A percentile compares a stretch with the other conserved stretches of the same genome.
Evolutionary conservation across 2,888 invertebrate species (phyloP).

Genomic region (Xestia rhomboidea): DNA sequence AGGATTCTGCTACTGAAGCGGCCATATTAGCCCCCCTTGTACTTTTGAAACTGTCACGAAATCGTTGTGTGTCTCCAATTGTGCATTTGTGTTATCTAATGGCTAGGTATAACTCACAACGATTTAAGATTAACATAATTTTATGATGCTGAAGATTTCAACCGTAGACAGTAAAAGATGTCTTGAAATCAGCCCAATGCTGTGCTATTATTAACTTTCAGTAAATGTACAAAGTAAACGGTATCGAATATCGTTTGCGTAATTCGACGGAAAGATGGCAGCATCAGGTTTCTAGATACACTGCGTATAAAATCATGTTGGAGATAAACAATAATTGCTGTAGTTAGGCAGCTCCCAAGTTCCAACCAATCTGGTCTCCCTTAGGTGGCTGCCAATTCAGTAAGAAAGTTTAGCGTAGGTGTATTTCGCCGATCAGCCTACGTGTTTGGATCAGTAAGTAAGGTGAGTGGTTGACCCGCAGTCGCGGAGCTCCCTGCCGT

Average conservation of each 20-base stretch:
- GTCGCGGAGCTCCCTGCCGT: conserved; percentile 77
- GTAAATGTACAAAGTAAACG: conserved; percentile 42
- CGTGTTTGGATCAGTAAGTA: conserved; percentile 84
- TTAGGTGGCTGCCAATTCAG: conserved; percentile 71
- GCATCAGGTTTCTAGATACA: conserved; percentile 10
- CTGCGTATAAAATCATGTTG: not conserved
- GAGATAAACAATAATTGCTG: conserved; percentile 1
- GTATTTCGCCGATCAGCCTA: conserved; percentile 84
- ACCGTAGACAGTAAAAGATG: conserved; percentile 1
- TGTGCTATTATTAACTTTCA: conserved; percentile 7
- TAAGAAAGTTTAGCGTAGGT: conserved; percentile 79
- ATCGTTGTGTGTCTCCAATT: conserved; percentile 11
- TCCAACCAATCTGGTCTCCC: conserved; percentile 47
- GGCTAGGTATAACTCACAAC: not conserved
- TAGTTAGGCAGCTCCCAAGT: not conserved
- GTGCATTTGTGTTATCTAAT: conserved; percentile 9
- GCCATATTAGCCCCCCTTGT: not conserved
- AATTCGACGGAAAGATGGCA: conserved; percentile 29
- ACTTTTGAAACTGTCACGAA: conserved; percentile 17
- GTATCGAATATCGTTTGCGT: conserved; percentile 40
- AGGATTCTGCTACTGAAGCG: too few species aligned
- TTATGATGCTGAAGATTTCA: conserved; percentile 4
- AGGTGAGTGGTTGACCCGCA: conserved; percentile 86
- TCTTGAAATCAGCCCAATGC: conserved; percentile 3
- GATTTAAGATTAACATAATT: not conserved